Evolutionary conservation across 2,888 invertebrate genomes (phyloP), one percentile per base, ranked within the genome.

Genomic region (Heliconius ethilla): DNA sequence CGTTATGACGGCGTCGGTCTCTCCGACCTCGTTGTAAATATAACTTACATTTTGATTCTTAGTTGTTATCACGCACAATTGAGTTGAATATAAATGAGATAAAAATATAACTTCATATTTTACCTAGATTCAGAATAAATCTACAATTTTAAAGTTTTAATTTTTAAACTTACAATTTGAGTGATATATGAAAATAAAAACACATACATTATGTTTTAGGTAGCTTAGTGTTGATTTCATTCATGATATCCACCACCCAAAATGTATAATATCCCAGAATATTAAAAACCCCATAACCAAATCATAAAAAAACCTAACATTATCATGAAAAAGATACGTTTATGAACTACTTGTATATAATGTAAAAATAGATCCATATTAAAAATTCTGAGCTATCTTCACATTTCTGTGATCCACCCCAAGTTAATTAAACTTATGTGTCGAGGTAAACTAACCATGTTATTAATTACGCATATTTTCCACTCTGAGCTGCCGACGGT

Each of bases 1-100:
- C 82, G 82, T 82, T 84, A 83, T 83, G 79, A 79, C 72, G 79
- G 77, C 78, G 76, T 78, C 79, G 74, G 77, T 78, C 77, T 79
- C 72, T 80, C 78, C 77, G 79, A 79, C 83, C 83, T 76, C 81
- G 75, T 81, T 83, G 75, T 74, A 75, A 81, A 77, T 75, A 78
- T 80, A 78, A 79, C 80, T 80, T 79, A 76, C 78, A 75, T 59
- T 81, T 82, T 78, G 78, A 80, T 81, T 82, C 79, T 80, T 79
- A 80, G 69, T 67, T 67, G 65, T 25, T 69, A 59, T 77, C 29
- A 37, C 37, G 63, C 63, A 77, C 27, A 27, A 27, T 70, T 51
- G 18, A 29, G 25, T 51, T 51, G 45, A 70, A 69, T 51, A 18
- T 69, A 25, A 25, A 37, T 25, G 13, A 40, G n/a, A 25, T n/a